Evolutionary conservation across 2,797 vertebrate genomes (phyloP), one percentile per base, ranked within the genome.

Genomic region (Glossophaga mutica): DNA sequence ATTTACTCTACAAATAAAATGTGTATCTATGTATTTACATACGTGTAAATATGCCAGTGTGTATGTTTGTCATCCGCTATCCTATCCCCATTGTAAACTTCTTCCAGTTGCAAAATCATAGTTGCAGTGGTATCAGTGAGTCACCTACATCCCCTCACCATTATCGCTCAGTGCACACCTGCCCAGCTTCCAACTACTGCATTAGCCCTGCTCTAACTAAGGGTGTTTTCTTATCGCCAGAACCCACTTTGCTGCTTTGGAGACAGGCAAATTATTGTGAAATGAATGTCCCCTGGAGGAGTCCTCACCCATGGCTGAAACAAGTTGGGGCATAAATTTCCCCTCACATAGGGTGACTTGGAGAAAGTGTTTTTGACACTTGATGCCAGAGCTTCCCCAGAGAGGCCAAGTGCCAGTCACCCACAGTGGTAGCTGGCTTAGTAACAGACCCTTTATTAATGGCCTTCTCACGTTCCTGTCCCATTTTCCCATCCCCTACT

Each of bases 141-240:
- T 18, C 1, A 14, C 19, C n/a, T 18, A 1, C 6, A 3, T 24
- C n/a, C 29, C 18, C 44, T 76, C 1, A 5, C 6, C 4, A 9
- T 52, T 14, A 37, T 2, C 14, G 11, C 65, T 16, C 67, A 8
- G 18, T 3, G 11, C 34, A 67, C 46, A 52, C 52, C 82, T 77
- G 79, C 50, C 50, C 2, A 9, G 22, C 34, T 42, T 46, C 55
- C 78, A 32, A 12, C 1, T 3, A 19, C 74, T 34, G 7, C n/a
- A 37, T 24, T 22, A 67, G 19, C 21, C 48, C 74, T 11, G 42
- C 94, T 81, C 44, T 16, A 32, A 32, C 76, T 62, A 6, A 34
- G 19, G 11, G 42, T 44, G 21, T 39, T 78, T 85, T 57, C 73
- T 42, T 59, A 42, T 34, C 62, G 3, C 85, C 65, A 18, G 10